Evolutionary conservation across 2,113 vertebrate genomes (phyloP), one percentile per base, ranked within the genome.

Genomic region (Sebastes schlegelii): DNA sequence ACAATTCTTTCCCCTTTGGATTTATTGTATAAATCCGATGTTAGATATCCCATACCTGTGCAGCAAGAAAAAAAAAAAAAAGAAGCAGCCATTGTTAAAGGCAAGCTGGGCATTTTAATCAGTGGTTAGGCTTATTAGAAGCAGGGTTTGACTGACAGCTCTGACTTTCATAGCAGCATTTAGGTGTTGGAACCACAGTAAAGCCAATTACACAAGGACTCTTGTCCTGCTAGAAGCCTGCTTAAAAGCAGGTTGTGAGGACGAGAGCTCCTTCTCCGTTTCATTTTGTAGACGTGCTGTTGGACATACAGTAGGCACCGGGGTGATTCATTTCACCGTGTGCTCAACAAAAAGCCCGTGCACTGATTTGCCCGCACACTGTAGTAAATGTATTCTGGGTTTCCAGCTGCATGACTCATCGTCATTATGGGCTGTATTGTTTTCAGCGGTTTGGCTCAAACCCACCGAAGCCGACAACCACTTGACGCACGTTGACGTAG

Each of bases 341-440:
- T 65, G 48, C 63, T 55, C 23, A 67, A 72, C 51, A 65, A 23
- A 10, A 82, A 52, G 26, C 45, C 46, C 16, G 13, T 4, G n/a
- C 26, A 43, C 10, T 17, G 57, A 77, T 76, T 57, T 71, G 43
- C 40, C 48, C 58, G 14, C 5, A 8, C 23, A 23, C 67, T 68
- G 14, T 70, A 26, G 73, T 61, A 55, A n/a, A 67, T 71, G 3
- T 83, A 81, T 88, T 79, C 51, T 82, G 51, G 52, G 61, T 69
- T 40, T 83, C 68, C 46, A 55, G 77, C 80, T 55, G 74, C 66
- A 84, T 90, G 86, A 87, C 72, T 87, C 84, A 86, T 68, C 4
- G 4, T 51, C 5, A 11, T 79, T 58, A 64, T 13, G 16, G 26
- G 66, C 72, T 67, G 52, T 65, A 73, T 85, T 87, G 70, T 90